Evolutionary conservation across 2,113 vertebrate species (phyloP).

Genomic region (Willisornis vidua): DNA sequence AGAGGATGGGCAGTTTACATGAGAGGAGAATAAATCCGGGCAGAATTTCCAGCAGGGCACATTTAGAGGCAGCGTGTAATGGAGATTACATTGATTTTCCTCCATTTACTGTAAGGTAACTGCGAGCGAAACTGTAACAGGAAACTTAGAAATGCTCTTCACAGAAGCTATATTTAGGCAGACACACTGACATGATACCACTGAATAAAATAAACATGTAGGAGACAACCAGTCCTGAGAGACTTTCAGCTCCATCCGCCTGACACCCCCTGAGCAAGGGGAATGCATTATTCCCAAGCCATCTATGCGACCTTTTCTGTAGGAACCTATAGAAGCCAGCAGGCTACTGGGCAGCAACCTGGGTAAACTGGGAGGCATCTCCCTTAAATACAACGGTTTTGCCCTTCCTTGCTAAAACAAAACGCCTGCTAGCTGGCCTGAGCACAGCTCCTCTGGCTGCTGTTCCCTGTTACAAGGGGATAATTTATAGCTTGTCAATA

Average conservation of each 20-base stretch:
- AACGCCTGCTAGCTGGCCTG: neutral
- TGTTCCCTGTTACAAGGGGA: neutral
- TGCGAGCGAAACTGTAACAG: conserved; percentile 67
- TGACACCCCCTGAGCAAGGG: conserved; percentile 15
- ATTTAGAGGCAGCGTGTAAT: neutral
- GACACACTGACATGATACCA: conserved; percentile 76
- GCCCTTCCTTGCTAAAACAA: neutral
- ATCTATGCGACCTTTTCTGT: conserved; percentile 47
- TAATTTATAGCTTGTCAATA: conserved; percentile 46
- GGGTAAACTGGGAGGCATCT: neutral
- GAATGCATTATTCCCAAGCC: conserved; percentile 52
- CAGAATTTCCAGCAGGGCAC: conserved; percentile 56
- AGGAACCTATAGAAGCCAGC: conserved; percentile 12
- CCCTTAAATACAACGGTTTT: neutral
- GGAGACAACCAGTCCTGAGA: conserved; percentile 67
- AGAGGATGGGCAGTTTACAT: neutral
- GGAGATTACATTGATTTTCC: conserved; percentile 68
- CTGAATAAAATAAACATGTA: conserved; percentile 77
- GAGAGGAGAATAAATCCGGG: neutral
- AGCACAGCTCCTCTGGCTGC: neutral
- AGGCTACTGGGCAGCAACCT: neutral
- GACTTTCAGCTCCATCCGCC: conserved; percentile 51
- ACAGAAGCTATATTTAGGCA: conserved; percentile 76
- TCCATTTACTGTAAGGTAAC: conserved; percentile 74
- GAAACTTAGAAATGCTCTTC: conserved; percentile 75